Evolutionary conservation across 2,113 vertebrate species (phyloP).

Genomic region (Gallinago media): DNA sequence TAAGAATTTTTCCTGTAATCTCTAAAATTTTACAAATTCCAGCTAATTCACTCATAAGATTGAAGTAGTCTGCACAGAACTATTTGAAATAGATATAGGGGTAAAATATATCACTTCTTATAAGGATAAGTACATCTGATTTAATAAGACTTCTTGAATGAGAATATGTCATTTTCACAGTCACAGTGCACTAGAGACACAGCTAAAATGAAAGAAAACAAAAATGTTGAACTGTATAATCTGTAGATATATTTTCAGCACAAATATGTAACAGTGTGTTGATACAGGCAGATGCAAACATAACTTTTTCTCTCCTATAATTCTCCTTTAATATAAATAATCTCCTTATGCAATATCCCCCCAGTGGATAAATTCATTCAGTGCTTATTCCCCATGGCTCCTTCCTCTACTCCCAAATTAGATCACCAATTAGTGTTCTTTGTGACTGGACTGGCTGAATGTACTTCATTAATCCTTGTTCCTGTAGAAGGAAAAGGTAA

Average conservation of each 20-base stretch:
- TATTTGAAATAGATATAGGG: neutral
- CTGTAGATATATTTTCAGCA: neutral
- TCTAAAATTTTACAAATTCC: neutral
- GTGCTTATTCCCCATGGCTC: neutral
- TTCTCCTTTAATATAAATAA: neutral
- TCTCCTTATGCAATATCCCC: neutral
- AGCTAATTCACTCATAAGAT: neutral
- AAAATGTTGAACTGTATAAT: neutral
- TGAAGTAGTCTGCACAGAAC: neutral
- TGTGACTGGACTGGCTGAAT: neutral
- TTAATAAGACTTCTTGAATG: neutral
- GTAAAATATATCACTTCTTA: neutral
- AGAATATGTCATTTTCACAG: neutral
- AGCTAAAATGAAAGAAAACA: neutral
- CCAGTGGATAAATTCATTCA: neutral
- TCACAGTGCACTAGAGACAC: neutral
- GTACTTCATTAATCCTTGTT: neutral
- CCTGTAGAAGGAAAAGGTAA: neutral
- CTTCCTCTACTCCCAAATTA: neutral
- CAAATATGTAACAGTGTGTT: neutral
- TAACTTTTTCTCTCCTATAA: neutral
- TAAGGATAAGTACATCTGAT: neutral
- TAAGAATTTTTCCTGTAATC: neutral
- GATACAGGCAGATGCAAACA: neutral
- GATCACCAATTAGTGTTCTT: neutral